Evolutionary conservation across 2,888 invertebrate genomes (phyloP).

Genomic region (Dicyrtomina minuta): DNA sequence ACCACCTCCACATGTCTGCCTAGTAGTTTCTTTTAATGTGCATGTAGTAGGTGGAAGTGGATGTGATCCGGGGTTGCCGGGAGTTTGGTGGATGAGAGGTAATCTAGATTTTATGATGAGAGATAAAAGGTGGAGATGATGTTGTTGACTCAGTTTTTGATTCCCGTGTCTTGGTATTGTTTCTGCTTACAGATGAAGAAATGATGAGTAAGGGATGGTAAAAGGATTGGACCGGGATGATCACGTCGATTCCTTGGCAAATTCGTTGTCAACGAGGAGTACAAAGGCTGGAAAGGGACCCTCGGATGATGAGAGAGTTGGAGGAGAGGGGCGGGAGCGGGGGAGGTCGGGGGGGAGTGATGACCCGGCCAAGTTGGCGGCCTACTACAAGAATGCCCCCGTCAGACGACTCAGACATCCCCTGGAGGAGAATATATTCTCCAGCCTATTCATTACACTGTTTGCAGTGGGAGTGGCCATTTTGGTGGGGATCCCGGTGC

Average conservation of each 20-base stretch:
- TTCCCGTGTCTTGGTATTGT: not conserved
- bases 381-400: slow-evolving; percentile 56
- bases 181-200: slow-evolving; percentile 23
- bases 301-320: not conserved
- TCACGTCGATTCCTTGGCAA: slow-evolving; percentile 34
- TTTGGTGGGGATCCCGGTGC: slow-evolving; percentile 58
- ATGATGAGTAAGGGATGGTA: slow-evolving; percentile 31
- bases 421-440: slow-evolving; percentile 57
- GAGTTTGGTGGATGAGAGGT: not conserved
- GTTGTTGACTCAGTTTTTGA: not conserved
- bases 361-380: not conserved
- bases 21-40: not conserved
- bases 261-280: slow-evolving; percentile 23
- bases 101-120: not conserved
- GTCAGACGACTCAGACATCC: slow-evolving; percentile 57
- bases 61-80: no score
- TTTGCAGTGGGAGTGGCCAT: slow-evolving; percentile 56
- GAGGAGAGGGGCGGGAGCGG: slow-evolving; percentile 1
- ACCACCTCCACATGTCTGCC: no score
- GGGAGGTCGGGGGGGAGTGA: not conserved
- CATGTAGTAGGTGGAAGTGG: no score
- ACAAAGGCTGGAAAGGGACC: slow-evolving; percentile 22
- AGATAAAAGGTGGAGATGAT: not conserved
- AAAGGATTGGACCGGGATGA: slow-evolving; percentile 36
- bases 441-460: slow-evolving; percentile 55